Conservation (phyloP, 2,888 invertebrate species). For the Pardosa pseudoannulata region DNA sequence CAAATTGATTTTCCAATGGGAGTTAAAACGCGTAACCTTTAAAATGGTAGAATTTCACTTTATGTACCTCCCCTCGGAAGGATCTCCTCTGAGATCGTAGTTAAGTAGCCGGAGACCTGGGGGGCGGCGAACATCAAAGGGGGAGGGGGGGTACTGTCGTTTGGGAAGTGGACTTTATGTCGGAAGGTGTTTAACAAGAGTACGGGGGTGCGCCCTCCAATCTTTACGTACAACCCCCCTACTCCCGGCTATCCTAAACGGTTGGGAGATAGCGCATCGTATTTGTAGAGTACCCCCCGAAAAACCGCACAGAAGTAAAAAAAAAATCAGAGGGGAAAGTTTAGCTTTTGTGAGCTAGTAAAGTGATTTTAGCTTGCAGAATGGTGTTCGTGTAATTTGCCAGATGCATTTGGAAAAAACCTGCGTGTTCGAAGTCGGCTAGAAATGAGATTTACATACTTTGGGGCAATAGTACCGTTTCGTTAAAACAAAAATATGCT, state of each 20-base stretch:
- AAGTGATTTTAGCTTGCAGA: not conserved
- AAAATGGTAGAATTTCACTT: not conserved
- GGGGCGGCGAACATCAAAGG: slow-evolving; percentile 27
- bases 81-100: slow-evolving; percentile 58
- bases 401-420: too few species aligned
- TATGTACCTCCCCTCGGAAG: slow-evolving; percentile 31
- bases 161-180: slow-evolving; percentile 72
- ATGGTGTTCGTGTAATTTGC: too few species aligned
- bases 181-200: slow-evolving; percentile 71
- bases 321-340: not conserved
- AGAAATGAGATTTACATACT: too few species aligned
- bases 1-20: too few species aligned
- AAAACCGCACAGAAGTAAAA: not conserved
- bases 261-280: slow-evolving; percentile 16
- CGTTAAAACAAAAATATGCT: too few species aligned
- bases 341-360: not conserved
- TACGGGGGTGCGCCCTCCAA: slow-evolving; percentile 18
- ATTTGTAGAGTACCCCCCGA: slow-evolving; percentile 2
- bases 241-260: slow-evolving; percentile 15
- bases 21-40: too few species aligned
- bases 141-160: slow-evolving; percentile 52
- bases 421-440: too few species aligned
- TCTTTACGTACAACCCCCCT: not conserved
- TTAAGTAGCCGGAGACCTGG: slow-evolving; percentile 64
- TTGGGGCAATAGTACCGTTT: too few species aligned